Conservation (phyloP, 1,140 invertebrate species). For the Cydia fagiglandana region DNA sequence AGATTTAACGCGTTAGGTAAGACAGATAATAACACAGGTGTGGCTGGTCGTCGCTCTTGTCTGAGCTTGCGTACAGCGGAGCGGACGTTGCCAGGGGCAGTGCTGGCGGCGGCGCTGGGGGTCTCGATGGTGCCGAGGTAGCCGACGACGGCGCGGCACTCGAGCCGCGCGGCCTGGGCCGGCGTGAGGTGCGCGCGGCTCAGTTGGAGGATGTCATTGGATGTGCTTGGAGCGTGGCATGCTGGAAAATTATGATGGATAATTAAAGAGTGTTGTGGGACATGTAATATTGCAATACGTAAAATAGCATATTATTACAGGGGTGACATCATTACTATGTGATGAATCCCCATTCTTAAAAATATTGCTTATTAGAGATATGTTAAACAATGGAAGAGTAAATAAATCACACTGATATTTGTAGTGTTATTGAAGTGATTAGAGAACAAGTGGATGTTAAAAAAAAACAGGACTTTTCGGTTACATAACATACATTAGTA, state of each 20-base stretch:
- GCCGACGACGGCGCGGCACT: constrained; percentile 92
- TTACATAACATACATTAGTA: too few relatives aligned
- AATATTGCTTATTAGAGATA: too few relatives aligned
- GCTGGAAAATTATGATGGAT: constrained; percentile 48
- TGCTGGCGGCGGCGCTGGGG: constrained; percentile 90
- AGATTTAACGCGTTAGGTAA: constrained; percentile 88
- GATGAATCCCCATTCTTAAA: too few relatives aligned
- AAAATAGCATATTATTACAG: too few relatives aligned
- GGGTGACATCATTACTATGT: too few relatives aligned
- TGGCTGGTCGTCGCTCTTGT: constrained; percentile 93
- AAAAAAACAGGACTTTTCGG: too few relatives aligned
- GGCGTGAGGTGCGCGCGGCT: constrained; percentile 61
- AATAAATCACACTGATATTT: too few relatives aligned
- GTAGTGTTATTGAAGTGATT: too few relatives aligned
- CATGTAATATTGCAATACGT: too few relatives aligned
- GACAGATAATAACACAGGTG: constrained; percentile 91
- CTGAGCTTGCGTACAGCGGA: constrained; percentile 93
- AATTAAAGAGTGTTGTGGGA: too few relatives aligned
- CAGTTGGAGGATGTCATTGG: constrained; percentile 67
- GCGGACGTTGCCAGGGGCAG: constrained; percentile 85
- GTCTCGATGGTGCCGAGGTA: constrained; percentile 98
- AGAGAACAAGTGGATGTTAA: too few relatives aligned
- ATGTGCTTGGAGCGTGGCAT: constrained; percentile 67
- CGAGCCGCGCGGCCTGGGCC: constrained; percentile 72
- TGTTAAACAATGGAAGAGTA: too few relatives aligned